phyloP scores from a whole-genome alignment of 2,113 vertebrate species.

The Myocastor coypus region DNA sequence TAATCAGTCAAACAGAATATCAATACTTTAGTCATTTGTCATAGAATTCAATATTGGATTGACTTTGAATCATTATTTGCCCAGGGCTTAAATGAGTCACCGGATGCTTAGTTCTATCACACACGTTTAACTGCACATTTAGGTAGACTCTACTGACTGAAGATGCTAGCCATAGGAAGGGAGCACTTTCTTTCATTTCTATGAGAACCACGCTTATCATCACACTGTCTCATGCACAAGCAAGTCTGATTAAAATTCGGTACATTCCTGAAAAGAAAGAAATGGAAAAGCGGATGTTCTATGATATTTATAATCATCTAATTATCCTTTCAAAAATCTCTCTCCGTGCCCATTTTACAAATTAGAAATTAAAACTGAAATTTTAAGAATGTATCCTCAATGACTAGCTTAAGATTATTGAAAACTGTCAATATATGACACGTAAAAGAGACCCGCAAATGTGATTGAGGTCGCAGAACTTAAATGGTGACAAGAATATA shows the following conservation, averaged over 20 bases:
- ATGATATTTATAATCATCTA: not conserved
- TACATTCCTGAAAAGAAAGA: not conserved
- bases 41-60: slow-evolving; percentile 48
- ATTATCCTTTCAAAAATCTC: not conserved
- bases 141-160: not conserved
- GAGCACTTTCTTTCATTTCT: not conserved
- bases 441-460: not conserved
- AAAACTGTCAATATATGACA: not conserved
- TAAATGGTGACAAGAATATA: not conserved
- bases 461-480: not conserved
- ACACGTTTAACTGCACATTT: slow-evolving; percentile 20
- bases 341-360: not conserved
- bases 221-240: not conserved
- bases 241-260: not conserved
- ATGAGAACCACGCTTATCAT: not conserved
- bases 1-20: slow-evolving; percentile 63
- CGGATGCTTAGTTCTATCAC: not conserved
- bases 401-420: not conserved
- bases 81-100: slow-evolving; percentile 24
- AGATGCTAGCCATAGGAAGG: not conserved
- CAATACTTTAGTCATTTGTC: slow-evolving; percentile 30
- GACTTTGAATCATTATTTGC: slow-evolving; percentile 61
- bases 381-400: not conserved
- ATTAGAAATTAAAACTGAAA: not conserved
- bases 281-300: not conserved